phyloP scores from a whole-genome alignment of 2,888 invertebrate species.

The Cryptus viduatorius region DNA sequence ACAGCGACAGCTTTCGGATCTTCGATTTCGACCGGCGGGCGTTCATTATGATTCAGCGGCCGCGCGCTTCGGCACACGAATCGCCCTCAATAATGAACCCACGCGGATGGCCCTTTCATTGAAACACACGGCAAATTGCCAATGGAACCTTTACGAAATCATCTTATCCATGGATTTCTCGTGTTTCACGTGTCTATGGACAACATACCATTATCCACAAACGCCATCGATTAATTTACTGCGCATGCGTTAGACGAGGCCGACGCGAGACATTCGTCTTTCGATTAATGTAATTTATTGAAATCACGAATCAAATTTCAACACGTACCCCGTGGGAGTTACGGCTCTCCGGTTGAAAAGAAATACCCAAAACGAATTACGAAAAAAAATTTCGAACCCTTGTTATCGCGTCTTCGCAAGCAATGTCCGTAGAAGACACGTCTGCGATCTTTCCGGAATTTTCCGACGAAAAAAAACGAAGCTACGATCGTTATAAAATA shows the following conservation, averaged over 20 bases:
- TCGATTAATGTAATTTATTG: constrained; percentile 79
- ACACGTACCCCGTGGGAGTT: constrained; percentile 48
- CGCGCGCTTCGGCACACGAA: constrained; percentile 32
- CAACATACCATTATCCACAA: constrained; percentile 13
- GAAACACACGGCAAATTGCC: constrained; percentile 78
- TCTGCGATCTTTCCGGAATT: constrained; percentile 29
- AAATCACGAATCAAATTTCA: constrained; percentile 74
- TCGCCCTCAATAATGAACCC: constrained; percentile 67
- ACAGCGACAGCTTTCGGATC: constrained; percentile 65
- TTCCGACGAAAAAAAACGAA: neutral
- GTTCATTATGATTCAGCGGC: constrained; percentile 70
- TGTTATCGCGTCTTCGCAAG: constrained; percentile 71
- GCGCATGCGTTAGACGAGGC: neutral
- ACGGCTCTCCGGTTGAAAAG: constrained; percentile 63
- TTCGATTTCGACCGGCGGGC: constrained; percentile 68
- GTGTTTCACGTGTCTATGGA: constrained; percentile 5
- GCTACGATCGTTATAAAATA: neutral
- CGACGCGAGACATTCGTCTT: constrained; percentile 66
- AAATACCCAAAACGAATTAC: constrained; percentile 73
- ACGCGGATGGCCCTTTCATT: constrained; percentile 78
- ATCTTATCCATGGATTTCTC: constrained; percentile 23
- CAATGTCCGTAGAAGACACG: neutral
- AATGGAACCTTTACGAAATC: constrained; percentile 74
- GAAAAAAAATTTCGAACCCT: constrained; percentile 72
- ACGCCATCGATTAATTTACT: neutral